Conservation (phyloP, 2,113 vertebrate species). For the Gambusia affinis region DNA sequence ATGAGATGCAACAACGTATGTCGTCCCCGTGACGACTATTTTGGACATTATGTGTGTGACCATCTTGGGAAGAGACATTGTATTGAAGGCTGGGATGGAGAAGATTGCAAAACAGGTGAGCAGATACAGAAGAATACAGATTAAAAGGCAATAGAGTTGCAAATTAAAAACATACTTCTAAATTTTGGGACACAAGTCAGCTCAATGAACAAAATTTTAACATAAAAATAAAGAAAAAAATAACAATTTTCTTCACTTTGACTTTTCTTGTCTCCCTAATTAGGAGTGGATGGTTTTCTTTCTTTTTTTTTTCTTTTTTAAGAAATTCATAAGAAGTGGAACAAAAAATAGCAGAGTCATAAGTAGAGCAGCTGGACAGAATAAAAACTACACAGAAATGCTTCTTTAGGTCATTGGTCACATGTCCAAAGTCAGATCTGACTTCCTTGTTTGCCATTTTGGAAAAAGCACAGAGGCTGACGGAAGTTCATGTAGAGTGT, state of each 20-base stretch:
- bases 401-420: not conserved
- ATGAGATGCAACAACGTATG: constrained; percentile 93
- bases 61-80: constrained; percentile 90
- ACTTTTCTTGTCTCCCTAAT: not conserved
- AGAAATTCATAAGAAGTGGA: not conserved
- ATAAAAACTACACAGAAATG: not conserved
- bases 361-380: not conserved
- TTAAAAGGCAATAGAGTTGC: no score
- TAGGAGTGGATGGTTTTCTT: not conserved
- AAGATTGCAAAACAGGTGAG: constrained; percentile 88
- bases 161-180: not conserved
- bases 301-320: not conserved
- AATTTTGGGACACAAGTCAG: not conserved
- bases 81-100: constrained; percentile 93
- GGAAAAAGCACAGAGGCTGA: constrained; percentile 9
- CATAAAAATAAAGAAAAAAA: not conserved
- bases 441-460: not conserved
- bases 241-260: not conserved
- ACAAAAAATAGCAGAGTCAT: not conserved
- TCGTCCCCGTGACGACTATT: constrained; percentile 90
- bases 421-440: not conserved
- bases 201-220: not conserved
- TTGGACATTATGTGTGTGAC: constrained; percentile 92
- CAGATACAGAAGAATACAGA: no score
- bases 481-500: constrained; percentile 34